These are phyloP conservation scores for Copidosoma floridanum DNA, from an alignment of 1,140 invertebrate genomes.

Conservation along the genomic window DNA sequence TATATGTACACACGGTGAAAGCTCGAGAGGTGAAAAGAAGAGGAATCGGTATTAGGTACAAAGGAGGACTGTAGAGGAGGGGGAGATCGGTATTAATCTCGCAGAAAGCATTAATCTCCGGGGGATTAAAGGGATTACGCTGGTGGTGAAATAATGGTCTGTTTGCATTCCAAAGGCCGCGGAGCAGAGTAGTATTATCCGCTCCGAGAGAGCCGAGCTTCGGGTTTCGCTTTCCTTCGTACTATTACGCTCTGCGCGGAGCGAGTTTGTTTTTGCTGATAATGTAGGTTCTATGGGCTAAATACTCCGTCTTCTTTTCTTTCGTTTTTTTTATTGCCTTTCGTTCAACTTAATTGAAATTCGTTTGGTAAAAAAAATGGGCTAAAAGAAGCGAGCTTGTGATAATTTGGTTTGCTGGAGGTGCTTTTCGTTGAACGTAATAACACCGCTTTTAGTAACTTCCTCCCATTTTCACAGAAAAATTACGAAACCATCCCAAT, in stretches of 20 bases:
- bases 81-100: slow-evolving; percentile 3
- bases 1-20: background rate
- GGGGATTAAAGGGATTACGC: slow-evolving; percentile 16
- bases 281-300: too few relatives aligned
- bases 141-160: slow-evolving; percentile 11
- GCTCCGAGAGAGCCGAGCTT: too few relatives aligned
- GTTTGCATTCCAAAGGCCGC: slow-evolving; percentile 16
- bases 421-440: too few relatives aligned
- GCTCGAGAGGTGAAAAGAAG: background rate
- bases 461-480: too few relatives aligned
- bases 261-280: too few relatives aligned
- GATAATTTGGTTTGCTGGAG: too few relatives aligned
- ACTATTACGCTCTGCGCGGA: too few relatives aligned
- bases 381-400: too few relatives aligned
- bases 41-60: background rate
- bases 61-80: background rate
- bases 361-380: too few relatives aligned
- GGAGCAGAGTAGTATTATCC: slow-evolving; percentile 7
- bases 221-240: too few relatives aligned
- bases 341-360: background rate
- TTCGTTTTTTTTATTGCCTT: background rate
- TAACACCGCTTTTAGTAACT: too few relatives aligned
- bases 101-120: slow-evolving; percentile 12
- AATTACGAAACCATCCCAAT: too few relatives aligned
- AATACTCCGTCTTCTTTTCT: slow-evolving; percentile 7